Percentiles rank a stretch among this genome's conserved stretches.
Conservation (phyloP, 1,140 invertebrate species). For the Meteorus sp. region DNA sequence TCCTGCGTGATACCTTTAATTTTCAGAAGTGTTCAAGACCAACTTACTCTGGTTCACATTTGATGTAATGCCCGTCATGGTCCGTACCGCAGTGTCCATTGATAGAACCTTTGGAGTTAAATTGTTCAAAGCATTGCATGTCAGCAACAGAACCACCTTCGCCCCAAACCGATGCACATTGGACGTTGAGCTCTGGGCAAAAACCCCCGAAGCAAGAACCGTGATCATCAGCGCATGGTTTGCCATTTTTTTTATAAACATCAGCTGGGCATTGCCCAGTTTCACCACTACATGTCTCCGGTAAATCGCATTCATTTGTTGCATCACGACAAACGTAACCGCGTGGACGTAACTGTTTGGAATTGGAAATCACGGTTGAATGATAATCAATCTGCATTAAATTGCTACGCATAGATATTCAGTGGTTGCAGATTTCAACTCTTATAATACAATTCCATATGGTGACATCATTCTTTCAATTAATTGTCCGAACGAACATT, state of each 20-base stretch:
- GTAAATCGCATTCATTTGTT: slow-evolving; percentile 90
- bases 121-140: slow-evolving; percentile 86
- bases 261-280: slow-evolving; percentile 85
- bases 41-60: slow-evolving; percentile 85
- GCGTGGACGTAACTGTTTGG: slow-evolving; percentile 69
- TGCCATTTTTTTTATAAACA: slow-evolving; percentile 89
- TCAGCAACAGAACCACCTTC: slow-evolving; percentile 76
- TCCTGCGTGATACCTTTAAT: slow-evolving; percentile 22
- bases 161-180: slow-evolving; percentile 93
- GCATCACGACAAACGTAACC: slow-evolving; percentile 82
- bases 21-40: slow-evolving; percentile 7
- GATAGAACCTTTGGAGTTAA: slow-evolving; percentile 90
- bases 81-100: slow-evolving; percentile 92
- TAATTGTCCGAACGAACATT: no score
- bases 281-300: slow-evolving; percentile 87
- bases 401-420: no score
- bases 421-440: no score
- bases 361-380: slow-evolving; percentile 21
- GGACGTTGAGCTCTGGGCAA: slow-evolving; percentile 83
- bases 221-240: slow-evolving; percentile 68
- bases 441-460: no score
- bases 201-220: slow-evolving; percentile 90
- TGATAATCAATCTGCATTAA: neutral
- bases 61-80: slow-evolving; percentile 75
- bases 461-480: no score